These are phyloP conservation scores for Chaenogobius annularis DNA, from an alignment of 2,113 vertebrate species.

Conservation along the genomic window DNA sequence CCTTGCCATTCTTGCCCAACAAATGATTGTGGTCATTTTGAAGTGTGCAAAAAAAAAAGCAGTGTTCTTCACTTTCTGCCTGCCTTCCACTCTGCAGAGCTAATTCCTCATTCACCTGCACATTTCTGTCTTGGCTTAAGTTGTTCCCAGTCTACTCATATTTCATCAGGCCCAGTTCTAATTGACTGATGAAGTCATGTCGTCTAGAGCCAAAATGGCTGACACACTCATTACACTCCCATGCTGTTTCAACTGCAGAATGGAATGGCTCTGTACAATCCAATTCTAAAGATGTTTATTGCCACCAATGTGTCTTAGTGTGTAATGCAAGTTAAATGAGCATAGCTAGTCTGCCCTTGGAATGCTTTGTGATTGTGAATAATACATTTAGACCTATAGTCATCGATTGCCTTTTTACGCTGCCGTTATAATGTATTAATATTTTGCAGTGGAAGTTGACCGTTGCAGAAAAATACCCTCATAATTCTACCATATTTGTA, in stretches of 20 bases:
- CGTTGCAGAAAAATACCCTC: too few species aligned
- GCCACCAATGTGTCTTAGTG: conserved; percentile 15
- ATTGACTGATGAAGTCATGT: conserved; percentile 67
- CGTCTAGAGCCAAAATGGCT: conserved; percentile 59
- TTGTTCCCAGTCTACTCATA: conserved; percentile 57
- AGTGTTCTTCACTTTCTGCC: too few species aligned
- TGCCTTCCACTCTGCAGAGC: too few species aligned
- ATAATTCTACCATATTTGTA: too few species aligned
- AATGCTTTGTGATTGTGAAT: not conserved
- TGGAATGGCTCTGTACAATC: conserved; percentile 55
- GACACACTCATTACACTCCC: conserved; percentile 53
- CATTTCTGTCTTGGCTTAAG: conserved; percentile 59
- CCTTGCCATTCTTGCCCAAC: too few species aligned
- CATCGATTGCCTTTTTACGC: too few species aligned
- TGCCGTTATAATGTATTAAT: too few species aligned
- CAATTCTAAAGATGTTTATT: conserved; percentile 36
- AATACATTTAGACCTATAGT: not conserved
- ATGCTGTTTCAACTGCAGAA: conserved; percentile 50
- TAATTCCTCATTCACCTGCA: conserved; percentile 58
- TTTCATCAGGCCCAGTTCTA: conserved; percentile 58
- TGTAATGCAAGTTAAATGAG: not conserved
- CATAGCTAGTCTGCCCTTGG: not conserved
- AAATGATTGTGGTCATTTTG: too few species aligned
- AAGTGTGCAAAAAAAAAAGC: too few species aligned
- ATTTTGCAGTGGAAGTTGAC: too few species aligned